Evolutionary conservation across 2,797 vertebrate genomes (phyloP).

Genomic region (Pitangus sulphuratus): DNA sequence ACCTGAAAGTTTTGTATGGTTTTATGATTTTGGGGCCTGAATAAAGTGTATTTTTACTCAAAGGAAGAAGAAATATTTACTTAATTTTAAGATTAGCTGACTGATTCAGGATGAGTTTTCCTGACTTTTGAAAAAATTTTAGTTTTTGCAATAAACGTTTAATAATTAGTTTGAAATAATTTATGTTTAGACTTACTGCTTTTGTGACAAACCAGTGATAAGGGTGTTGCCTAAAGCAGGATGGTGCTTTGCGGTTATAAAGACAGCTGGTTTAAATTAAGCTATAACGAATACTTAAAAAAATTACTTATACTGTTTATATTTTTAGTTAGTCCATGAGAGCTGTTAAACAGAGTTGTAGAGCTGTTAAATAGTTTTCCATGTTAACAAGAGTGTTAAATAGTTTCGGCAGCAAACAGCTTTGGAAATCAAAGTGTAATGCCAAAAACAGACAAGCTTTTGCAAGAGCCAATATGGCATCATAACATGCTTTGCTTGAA

Average conservation of each 20-base stretch:
- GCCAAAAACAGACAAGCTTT: background rate
- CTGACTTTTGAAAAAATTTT: background rate
- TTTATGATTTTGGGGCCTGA: background rate
- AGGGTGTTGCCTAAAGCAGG: background rate
- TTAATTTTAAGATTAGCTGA: background rate
- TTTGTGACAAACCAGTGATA: background rate
- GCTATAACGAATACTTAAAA: background rate
- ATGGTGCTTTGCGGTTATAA: background rate
- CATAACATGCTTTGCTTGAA: background rate
- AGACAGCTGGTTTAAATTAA: background rate
- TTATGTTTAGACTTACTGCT: background rate
- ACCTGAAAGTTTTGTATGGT: background rate
- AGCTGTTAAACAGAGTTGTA: background rate
- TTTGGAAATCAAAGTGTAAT: constrained; percentile 23
- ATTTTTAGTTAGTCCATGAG: background rate
- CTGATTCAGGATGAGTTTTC: background rate
- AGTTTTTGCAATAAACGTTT: background rate
- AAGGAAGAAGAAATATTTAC: too few relatives aligned
- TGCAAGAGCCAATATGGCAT: background rate
- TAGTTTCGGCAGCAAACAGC: background rate
- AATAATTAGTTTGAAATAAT: background rate
- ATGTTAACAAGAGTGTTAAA: background rate
- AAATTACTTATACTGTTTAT: background rate
- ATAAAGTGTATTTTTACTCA: background rate
- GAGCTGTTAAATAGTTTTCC: background rate